Percentiles rank a stretch among this genome's conserved stretches.
These are phyloP conservation scores for Stigmatopora nigra DNA, from an alignment of 2,113 vertebrate genomes.

Conservation along the genomic window DNA sequence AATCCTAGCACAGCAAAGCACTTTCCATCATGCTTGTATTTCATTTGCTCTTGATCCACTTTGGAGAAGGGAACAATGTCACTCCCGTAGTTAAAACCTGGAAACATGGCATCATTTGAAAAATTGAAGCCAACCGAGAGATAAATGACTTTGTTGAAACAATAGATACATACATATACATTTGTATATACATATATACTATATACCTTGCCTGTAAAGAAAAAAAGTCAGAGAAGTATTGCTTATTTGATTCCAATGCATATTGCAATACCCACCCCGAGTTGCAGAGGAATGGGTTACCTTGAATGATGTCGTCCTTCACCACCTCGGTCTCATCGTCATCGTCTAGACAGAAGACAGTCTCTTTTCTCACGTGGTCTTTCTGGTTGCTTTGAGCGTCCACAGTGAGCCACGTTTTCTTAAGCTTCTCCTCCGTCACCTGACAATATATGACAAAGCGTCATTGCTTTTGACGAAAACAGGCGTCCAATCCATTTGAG, in stretches of 20 bases:
- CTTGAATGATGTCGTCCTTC: constrained; percentile 87
- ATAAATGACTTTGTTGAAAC: too few species aligned
- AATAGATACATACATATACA: too few species aligned
- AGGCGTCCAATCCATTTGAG: too few species aligned
- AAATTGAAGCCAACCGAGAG: too few species aligned
- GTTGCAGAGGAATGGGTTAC: constrained; percentile 51
- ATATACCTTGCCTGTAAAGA: too few species aligned
- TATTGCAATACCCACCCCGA: too few species aligned
- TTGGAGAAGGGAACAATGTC: constrained; percentile 96
- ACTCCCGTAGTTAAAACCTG: constrained; percentile 92
- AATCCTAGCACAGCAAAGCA: constrained; percentile 92
- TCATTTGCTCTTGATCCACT: constrained; percentile 97
- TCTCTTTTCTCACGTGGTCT: constrained; percentile 82
- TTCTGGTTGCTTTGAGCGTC: constrained; percentile 78
- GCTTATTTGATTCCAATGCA: too few species aligned
- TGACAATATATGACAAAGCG: constrained; percentile 39
- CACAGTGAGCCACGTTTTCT: constrained; percentile 80
- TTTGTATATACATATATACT: too few species aligned
- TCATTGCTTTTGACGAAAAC: too few species aligned
- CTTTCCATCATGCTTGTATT: constrained; percentile 87
- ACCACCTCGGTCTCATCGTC: constrained; percentile 91
- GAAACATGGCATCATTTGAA: constrained; percentile 10
- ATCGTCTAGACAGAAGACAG: constrained; percentile 86
- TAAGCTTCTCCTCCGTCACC: constrained; percentile 80
- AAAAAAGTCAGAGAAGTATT: too few species aligned